phyloP scores from a whole-genome alignment of 2,797 vertebrate species.

The Rhadinocentrus ornatus region DNA sequence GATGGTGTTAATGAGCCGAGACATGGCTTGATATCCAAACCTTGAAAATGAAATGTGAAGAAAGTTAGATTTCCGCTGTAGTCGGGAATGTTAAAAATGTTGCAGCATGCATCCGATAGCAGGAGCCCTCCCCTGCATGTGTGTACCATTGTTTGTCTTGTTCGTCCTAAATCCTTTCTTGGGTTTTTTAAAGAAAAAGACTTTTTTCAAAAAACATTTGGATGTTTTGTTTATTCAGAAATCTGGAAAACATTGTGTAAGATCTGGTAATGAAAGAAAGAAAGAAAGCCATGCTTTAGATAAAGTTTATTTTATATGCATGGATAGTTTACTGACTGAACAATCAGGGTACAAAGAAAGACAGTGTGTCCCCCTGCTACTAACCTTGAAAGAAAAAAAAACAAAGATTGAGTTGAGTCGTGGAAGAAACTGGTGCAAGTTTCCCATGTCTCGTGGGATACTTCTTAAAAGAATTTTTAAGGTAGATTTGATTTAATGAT shows the following conservation, averaged over 20 bases:
- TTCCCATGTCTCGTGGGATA: not conserved
- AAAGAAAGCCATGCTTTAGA: not conserved
- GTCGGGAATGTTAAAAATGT: not conserved
- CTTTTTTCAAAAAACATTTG: not conserved
- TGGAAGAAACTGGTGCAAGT: not conserved
- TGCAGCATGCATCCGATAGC: not conserved
- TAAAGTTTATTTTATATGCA: not conserved
- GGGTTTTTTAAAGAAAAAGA: not conserved
- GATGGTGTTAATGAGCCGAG: constrained; percentile 39
- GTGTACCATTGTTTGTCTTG: too few relatives aligned
- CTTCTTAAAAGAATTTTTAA: not conserved
- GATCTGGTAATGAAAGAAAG: not conserved
- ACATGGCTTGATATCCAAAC: not conserved
- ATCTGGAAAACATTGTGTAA: not conserved
- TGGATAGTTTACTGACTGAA: not conserved
- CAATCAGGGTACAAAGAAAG: not conserved
- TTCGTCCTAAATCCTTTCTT: not conserved
- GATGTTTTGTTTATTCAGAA: not conserved
- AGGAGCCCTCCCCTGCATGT: too few relatives aligned
- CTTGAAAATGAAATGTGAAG: too few relatives aligned
- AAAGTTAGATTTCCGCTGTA: not conserved
- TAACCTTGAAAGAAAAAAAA: constrained; percentile 6
- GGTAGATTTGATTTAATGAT: not conserved
- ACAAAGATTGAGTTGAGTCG: not conserved
- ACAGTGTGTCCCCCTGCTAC: not conserved